A percentile compares a stretch with the other conserved stretches of the same genome.
These are phyloP conservation scores for Halictus ligatus DNA, from an alignment of 2,888 invertebrate genomes.

Conservation along the genomic window DNA sequence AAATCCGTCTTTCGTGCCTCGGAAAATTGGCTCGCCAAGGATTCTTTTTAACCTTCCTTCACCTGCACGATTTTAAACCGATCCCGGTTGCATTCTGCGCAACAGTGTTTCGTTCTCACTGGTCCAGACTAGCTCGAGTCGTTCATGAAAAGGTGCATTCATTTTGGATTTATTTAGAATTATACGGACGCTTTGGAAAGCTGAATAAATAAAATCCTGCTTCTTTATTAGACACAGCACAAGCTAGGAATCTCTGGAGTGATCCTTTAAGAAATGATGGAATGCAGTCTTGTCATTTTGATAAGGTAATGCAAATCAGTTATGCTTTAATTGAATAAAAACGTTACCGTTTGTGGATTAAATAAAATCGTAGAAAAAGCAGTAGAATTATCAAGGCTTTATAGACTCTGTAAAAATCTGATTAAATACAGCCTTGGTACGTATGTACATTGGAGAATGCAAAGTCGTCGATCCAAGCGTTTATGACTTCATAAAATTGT, in stretches of 20 bases:
- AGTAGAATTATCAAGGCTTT: not conserved
- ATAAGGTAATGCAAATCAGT: no score
- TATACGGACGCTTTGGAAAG: no score
- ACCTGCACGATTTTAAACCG: not conserved
- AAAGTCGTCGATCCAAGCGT: not conserved
- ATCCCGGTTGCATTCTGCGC: not conserved
- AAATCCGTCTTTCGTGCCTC: not conserved
- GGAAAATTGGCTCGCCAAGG: not conserved
- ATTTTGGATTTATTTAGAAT: not conserved
- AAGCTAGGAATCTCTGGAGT: not conserved
- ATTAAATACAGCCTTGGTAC: no score
- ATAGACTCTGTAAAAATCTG: not conserved
- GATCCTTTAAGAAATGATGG: no score
- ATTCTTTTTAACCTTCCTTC: conserved; percentile 1
- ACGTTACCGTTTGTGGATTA: not conserved
- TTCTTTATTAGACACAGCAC: not conserved
- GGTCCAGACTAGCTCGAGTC: not conserved
- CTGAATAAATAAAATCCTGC: no score
- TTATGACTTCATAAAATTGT: not conserved
- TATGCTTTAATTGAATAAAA: no score
- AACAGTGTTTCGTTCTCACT: not conserved
- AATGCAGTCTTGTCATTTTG: no score
- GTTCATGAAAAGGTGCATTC: not conserved
- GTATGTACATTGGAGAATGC: not conserved
- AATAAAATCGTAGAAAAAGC: not conserved